Evolutionary conservation across 2,888 invertebrate species (phyloP).

Genomic region (Mesorhabditis spiculigera): DNA sequence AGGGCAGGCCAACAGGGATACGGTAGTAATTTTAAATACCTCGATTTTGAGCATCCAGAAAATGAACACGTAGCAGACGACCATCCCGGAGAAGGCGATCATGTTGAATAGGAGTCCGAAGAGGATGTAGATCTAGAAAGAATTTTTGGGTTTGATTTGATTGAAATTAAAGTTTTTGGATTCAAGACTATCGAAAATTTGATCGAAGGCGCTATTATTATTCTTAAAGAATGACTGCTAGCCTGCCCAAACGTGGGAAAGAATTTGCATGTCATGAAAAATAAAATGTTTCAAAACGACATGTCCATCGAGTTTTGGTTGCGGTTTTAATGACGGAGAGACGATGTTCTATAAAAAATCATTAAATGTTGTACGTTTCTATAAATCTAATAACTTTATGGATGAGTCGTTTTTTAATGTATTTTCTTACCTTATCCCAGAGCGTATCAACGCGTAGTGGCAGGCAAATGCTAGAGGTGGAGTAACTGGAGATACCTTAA

Average conservation of each 20-base stretch:
- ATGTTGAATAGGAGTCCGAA: constrained; percentile 79
- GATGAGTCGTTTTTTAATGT: too few relatives aligned
- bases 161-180: too few relatives aligned
- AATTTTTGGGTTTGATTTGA: too few relatives aligned
- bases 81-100: constrained; percentile 84
- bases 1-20: too few relatives aligned
- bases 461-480: constrained; percentile 91
- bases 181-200: too few relatives aligned
- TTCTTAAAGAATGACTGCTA: too few relatives aligned
- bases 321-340: not conserved
- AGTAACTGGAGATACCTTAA: constrained; percentile 78
- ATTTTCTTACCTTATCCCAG: constrained; percentile 68
- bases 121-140: constrained; percentile 33
- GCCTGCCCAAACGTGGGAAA: too few relatives aligned
- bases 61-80: constrained; percentile 66
- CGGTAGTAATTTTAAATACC: not conserved
- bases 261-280: not conserved
- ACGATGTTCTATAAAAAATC: not conserved
- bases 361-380: too few relatives aligned
- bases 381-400: too few relatives aligned
- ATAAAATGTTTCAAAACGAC: not conserved
- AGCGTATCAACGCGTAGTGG: constrained; percentile 84
- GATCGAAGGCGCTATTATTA: too few relatives aligned
- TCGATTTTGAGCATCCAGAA: constrained; percentile 39
- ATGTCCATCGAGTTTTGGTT: constrained; percentile 10